Conservation (phyloP, 2,888 invertebrate species). For the Cheilosia soror region DNA sequence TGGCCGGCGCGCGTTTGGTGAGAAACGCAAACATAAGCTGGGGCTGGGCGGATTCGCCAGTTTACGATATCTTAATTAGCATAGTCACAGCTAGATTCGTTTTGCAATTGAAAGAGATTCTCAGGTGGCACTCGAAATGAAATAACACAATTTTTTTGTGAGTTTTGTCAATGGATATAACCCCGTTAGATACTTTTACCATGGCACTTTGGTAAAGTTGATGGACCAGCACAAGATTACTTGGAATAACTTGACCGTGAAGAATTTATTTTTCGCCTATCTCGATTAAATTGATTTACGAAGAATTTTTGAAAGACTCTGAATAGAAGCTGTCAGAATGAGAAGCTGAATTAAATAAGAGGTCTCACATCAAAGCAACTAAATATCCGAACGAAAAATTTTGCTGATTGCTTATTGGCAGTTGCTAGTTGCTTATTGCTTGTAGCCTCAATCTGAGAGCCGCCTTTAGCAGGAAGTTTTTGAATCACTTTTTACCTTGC, state of each 20-base stretch:
- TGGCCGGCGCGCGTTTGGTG: slow-evolving; percentile 15
- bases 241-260: slow-evolving; percentile 6
- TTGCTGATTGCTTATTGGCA: too few relatives aligned
- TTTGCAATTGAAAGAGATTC: slow-evolving; percentile 23
- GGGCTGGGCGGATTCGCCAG: not conserved
- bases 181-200: slow-evolving; percentile 27
- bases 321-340: too few relatives aligned
- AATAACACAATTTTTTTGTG: slow-evolving; percentile 16
- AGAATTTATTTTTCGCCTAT: slow-evolving; percentile 5
- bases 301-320: too few relatives aligned
- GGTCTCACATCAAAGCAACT: too few relatives aligned
- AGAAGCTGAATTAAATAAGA: too few relatives aligned
- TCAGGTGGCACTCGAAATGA: slow-evolving; percentile 30
- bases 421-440: too few relatives aligned
- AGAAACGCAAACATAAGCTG: not conserved
- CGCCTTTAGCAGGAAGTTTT: too few relatives aligned
- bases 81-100: slow-evolving; percentile 18
- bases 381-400: too few relatives aligned
- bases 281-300: too few relatives aligned
- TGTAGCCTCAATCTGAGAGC: too few relatives aligned
- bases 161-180: not conserved
- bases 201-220: slow-evolving; percentile 1
- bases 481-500: too few relatives aligned
- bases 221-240: not conserved
- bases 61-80: slow-evolving; percentile 27